These are phyloP conservation scores for Rissa tridactyla DNA, from an alignment of 2,113 vertebrate species.

Conservation along the genomic window DNA sequence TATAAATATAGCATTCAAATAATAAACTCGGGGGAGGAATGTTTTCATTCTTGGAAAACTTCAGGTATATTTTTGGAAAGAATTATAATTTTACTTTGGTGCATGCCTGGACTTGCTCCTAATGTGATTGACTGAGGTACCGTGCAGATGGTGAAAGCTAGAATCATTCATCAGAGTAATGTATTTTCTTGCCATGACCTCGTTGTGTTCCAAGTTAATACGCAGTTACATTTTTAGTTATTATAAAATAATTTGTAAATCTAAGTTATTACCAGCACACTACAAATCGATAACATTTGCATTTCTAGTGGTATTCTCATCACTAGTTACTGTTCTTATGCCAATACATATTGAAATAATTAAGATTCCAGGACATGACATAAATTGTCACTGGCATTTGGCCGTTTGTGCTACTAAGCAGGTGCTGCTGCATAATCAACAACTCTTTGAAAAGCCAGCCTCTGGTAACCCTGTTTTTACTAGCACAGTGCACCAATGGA, in stretches of 20 bases:
- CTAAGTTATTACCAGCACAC: neutral
- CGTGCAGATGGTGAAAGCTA: neutral
- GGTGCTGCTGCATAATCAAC: neutral
- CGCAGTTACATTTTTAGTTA: neutral
- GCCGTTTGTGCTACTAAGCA: neutral
- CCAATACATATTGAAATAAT: neutral
- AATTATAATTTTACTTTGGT: neutral
- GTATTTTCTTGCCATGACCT: neutral
- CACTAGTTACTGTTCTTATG: neutral
- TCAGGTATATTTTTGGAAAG: neutral
- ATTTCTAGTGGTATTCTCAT: neutral
- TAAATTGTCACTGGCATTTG: neutral
- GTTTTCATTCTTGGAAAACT: neutral
- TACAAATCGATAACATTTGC: fast-evolving
- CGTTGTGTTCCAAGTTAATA: neutral
- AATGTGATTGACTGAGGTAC: neutral
- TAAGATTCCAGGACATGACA: neutral
- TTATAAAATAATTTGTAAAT: neutral
- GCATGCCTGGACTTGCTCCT: neutral
- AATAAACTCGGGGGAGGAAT: neutral
- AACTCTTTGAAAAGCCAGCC: neutral
- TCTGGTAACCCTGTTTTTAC: neutral
- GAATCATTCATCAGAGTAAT: neutral
- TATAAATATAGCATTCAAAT: neutral
- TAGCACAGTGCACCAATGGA: neutral